Evolutionary conservation across 2,888 invertebrate genomes (phyloP), one percentile per base, ranked within the genome.

Genomic region (Plusia festucae): DNA sequence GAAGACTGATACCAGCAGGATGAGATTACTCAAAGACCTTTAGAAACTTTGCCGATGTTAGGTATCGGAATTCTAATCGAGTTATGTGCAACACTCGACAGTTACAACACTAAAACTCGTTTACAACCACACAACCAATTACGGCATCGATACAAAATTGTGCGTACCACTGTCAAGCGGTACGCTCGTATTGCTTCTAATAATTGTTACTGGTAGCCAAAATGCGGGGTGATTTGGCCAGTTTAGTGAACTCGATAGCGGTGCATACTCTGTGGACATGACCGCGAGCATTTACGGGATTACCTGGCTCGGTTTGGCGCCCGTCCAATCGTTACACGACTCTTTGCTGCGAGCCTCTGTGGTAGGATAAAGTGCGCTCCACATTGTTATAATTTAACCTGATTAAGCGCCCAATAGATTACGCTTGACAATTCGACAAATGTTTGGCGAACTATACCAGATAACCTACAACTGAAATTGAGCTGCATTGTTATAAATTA

Each of bases 231-330:
- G 68, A 81, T 70, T 76, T 73, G 73, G 63, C 53, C 63, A 73
- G 72, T 75, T 79, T 75, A 67, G 79, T 65, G 67, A 59, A 81
- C 78, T 82, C 81, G 82, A 84, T 85, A 84, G 72, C 63, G 70
- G 72, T 24, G 60, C 54, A 77, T 70, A 78, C 78, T 73, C 69
- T 53, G 70, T 68, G 82, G 81, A 84, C 83, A 83, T 70, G 73
- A 82, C 85, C 84, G 68, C 84, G 79, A 79, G 83, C 81, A 79
- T 82, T 82, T 79, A 82, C 70, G 78, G 83, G 82, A 86, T 87
- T 90, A 91, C 90, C 88, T 87, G 86, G 73, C 82, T 85, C 73
- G 86, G 85, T 84, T 88, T 92, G 91, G 91, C 90, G 68, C 63
- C 56, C 65, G 67, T 82, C 89, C 88, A 88, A 81, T 68, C 68